Percentiles rank a stretch among this genome's conserved stretches.
phyloP scores from a whole-genome alignment of 2,888 invertebrate species.

The Eucera pruinosa region DNA sequence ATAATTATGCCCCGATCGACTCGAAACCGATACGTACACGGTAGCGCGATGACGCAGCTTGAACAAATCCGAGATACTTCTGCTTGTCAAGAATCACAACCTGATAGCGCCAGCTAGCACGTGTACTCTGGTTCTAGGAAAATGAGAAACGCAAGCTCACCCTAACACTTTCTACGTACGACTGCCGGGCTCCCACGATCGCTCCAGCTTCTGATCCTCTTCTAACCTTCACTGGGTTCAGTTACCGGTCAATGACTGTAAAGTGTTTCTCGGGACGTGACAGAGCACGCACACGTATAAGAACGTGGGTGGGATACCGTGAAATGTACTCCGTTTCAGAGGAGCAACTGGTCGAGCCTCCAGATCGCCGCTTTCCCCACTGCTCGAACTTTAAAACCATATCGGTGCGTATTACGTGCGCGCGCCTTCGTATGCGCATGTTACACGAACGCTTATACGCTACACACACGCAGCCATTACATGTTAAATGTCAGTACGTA shows the following conservation, averaged over 20 bases:
- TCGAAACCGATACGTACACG: not conserved
- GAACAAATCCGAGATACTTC: not conserved
- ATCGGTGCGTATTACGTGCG: conserved; percentile 42
- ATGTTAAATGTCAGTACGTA: not conserved
- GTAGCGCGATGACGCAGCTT: too few relatives aligned
- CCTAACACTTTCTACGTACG: conserved; percentile 41
- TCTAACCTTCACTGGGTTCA: conserved; percentile 31
- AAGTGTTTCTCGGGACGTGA: conserved; percentile 29
- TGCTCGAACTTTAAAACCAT: conserved; percentile 46
- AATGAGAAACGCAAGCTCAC: conserved; percentile 46
- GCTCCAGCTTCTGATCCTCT: conserved; percentile 33
- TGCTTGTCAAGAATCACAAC: not conserved
- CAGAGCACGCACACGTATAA: conserved; percentile 41
- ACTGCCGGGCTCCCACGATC: conserved; percentile 23
- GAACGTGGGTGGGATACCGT: conserved; percentile 50
- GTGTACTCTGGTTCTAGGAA: conserved; percentile 1
- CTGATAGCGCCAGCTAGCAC: not conserved
- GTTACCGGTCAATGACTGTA: conserved; percentile 54
- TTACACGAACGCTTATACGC: not conserved
- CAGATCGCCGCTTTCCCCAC: conserved; percentile 67
- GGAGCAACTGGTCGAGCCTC: conserved; percentile 75
- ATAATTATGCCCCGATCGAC: not conserved
- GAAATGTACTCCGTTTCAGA: conserved; percentile 68
- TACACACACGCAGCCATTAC: not conserved
- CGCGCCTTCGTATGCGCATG: conserved; percentile 13